A percentile compares a stretch with the other conserved stretches of the same genome.
These are phyloP conservation scores for Nyctibius bracteatus DNA, from an alignment of 2,113 vertebrate genomes.

Conservation along the genomic window DNA sequence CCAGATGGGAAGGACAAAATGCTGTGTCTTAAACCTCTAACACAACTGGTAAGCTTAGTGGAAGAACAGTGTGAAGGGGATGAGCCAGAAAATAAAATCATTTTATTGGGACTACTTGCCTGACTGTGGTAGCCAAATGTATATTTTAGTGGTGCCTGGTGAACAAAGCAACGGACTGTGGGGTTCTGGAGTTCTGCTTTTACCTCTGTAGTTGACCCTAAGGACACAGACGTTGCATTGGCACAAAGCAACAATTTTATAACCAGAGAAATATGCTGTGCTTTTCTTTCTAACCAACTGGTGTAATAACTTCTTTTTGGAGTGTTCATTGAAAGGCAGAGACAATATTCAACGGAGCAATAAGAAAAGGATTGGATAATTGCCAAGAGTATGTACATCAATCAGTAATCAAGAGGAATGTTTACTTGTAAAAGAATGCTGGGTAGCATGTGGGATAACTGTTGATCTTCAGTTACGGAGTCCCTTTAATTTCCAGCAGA, in stretches of 20 bases:
- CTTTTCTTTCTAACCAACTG: not conserved
- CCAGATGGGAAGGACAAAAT: not conserved
- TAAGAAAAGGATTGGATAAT: not conserved
- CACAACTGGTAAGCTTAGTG: not conserved
- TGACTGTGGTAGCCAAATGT: not conserved
- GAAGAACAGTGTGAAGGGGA: not conserved
- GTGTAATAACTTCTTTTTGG: not conserved
- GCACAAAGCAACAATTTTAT: not conserved
- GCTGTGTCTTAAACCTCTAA: not conserved
- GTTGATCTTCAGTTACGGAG: not conserved
- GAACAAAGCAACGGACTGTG: not conserved
- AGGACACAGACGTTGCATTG: not conserved
- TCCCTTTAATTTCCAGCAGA: constrained; percentile 10
- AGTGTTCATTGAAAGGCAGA: not conserved
- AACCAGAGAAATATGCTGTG: not conserved
- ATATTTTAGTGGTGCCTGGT: not conserved
- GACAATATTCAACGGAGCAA: not conserved
- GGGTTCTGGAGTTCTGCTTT: not conserved
- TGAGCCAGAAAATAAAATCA: not conserved
- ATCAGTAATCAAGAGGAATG: not conserved
- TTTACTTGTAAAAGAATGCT: not conserved
- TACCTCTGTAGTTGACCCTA: not conserved
- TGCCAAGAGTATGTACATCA: not conserved
- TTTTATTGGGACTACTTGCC: not conserved
- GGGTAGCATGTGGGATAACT: not conserved